A percentile compares a stretch with the other conserved stretches of the same genome.
phyloP scores from a whole-genome alignment of 2,113 vertebrate genomes.

The Cynocephalus volans region DNA sequence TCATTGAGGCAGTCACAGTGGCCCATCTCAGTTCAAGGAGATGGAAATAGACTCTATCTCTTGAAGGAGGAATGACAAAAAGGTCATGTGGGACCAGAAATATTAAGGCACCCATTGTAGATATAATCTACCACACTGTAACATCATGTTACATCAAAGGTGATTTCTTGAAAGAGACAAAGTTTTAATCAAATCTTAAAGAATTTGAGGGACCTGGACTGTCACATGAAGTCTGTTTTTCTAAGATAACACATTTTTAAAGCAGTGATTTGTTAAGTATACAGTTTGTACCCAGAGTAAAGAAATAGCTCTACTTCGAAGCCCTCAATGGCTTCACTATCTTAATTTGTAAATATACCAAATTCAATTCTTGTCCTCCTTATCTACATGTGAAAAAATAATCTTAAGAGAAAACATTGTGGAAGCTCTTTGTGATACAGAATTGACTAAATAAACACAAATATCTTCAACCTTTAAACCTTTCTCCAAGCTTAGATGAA shows the following conservation, averaged over 20 bases:
- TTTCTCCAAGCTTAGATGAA: not conserved
- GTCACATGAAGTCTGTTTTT: not conserved
- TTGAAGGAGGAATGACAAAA: not conserved
- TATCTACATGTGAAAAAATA: conserved; percentile 44
- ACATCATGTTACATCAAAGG: conserved; percentile 18
- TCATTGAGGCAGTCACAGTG: not conserved
- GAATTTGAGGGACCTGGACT: not conserved
- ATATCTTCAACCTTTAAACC: conserved; percentile 55
- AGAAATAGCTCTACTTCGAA: not conserved
- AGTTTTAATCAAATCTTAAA: conserved; percentile 28
- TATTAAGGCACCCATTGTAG: not conserved
- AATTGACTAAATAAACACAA: conserved; percentile 58
- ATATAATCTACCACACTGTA: not conserved
- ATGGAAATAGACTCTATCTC: not conserved
- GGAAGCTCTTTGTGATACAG: conserved; percentile 30
- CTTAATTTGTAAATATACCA: conserved; percentile 35
- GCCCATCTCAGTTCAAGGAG: not conserved
- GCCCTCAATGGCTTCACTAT: conserved; percentile 23
- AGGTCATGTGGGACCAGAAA: not conserved
- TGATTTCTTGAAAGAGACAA: conserved; percentile 12
- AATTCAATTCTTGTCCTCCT: not conserved
- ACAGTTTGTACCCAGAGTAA: conserved; percentile 47
- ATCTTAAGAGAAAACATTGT: conserved; percentile 34
- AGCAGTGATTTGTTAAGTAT: not conserved
- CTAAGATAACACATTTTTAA: conserved; percentile 63